A percentile compares a stretch with the other conserved stretches of the same genome.
phyloP scores from a whole-genome alignment of 1,140 invertebrate species.

The Bemisia tabaci region DNA sequence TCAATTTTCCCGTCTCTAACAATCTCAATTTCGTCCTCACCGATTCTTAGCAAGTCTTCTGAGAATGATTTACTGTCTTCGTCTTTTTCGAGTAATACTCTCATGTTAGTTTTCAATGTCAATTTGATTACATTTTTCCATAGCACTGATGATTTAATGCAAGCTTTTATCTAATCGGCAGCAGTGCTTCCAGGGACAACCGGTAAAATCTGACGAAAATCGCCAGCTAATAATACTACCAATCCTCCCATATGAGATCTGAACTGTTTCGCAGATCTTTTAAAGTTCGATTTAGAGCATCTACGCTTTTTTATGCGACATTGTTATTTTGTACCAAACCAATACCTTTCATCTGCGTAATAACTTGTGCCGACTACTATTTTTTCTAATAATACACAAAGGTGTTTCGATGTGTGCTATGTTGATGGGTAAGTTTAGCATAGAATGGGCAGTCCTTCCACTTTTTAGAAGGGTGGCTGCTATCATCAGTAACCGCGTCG shows the following conservation, averaged over 20 bases:
- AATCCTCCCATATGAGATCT: constrained; percentile 26
- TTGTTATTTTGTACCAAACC: constrained; percentile 31
- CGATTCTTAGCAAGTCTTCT: background rate
- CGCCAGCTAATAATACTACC: constrained; percentile 17
- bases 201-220: constrained; percentile 5
- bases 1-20: background rate
- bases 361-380: background rate
- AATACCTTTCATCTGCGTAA: constrained; percentile 22
- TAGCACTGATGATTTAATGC: background rate
- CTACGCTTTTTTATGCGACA: constrained; percentile 25
- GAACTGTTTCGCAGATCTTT: constrained; percentile 23
- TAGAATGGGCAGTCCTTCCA: constrained; percentile 31
- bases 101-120: constrained; percentile 9
- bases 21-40: background rate
- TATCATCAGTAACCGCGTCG: too few species aligned
- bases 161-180: background rate
- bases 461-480: constrained; percentile 29
- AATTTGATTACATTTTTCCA: constrained; percentile 11
- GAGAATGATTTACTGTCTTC: background rate
- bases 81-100: background rate
- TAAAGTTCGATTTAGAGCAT: constrained; percentile 26
- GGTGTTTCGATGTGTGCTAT: too few species aligned
- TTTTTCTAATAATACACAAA: too few species aligned
- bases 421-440: constrained; percentile 27
- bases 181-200: background rate